These are phyloP conservation scores for Macrophya alboannulata DNA, from an alignment of 2,888 invertebrate species.

Conservation along the genomic window DNA sequence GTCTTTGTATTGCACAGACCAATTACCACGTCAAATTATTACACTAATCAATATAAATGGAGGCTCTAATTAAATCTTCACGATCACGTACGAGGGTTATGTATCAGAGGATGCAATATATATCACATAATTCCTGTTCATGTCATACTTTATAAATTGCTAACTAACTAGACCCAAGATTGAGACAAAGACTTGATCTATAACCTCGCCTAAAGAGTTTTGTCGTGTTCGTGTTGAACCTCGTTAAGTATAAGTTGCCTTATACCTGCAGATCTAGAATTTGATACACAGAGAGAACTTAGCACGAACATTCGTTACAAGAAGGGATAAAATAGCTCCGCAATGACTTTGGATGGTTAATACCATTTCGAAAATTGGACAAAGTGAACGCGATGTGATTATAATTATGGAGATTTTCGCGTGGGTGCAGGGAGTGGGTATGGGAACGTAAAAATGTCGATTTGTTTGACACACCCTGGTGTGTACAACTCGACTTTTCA, in stretches of 20 bases:
- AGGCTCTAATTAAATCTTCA: background rate
- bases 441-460: background rate
- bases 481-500: background rate
- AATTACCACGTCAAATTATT: background rate
- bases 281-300: slow-evolving; percentile 16
- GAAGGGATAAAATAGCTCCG: background rate
- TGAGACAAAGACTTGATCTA: slow-evolving; percentile 41
- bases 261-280: slow-evolving; percentile 14
- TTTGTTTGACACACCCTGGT: background rate
- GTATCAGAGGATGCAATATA: background rate
- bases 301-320: background rate
- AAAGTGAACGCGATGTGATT: background rate
- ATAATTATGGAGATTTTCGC: background rate
- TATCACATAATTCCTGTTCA: background rate
- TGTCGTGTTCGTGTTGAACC: slow-evolving; percentile 30
- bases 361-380: background rate
- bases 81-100: background rate
- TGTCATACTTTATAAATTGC: background rate
- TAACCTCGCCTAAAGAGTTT: slow-evolving; percentile 19
- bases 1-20: background rate
- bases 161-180: slow-evolving; percentile 32
- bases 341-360: background rate
- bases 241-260: slow-evolving; percentile 29
- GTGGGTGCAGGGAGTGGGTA: background rate
- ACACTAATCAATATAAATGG: background rate